Evolutionary conservation across 1,140 invertebrate genomes (phyloP).

Genomic region (Saccostrea glomerata): DNA sequence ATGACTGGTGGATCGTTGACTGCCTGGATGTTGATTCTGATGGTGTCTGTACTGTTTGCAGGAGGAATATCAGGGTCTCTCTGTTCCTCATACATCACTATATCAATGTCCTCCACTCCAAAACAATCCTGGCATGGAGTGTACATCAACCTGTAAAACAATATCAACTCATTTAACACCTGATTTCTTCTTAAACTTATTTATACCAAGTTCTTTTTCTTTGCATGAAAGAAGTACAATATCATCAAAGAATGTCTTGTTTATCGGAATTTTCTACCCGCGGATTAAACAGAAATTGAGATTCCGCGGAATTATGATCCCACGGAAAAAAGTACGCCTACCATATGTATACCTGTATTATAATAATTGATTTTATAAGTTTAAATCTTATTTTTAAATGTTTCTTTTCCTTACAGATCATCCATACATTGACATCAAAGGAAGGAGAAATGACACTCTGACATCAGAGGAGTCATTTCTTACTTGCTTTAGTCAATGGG

Average conservation of each 20-base stretch:
- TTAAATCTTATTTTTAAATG: too few relatives aligned
- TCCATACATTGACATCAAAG: slow-evolving; percentile 36
- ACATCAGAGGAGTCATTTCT: background rate
- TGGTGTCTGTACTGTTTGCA: background rate
- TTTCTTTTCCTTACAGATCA: slow-evolving; percentile 35
- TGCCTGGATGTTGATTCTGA: slow-evolving; percentile 44
- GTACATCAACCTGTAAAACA: slow-evolving; percentile 41
- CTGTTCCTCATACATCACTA: slow-evolving; percentile 43
- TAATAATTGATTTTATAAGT: too few relatives aligned
- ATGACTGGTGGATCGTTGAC: slow-evolving; percentile 50
- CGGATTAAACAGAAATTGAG: too few relatives aligned
- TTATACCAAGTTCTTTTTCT: background rate
- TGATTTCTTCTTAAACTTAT: too few relatives aligned
- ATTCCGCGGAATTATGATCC: too few relatives aligned
- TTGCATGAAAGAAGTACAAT: background rate
- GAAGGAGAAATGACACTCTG: slow-evolving; percentile 1
- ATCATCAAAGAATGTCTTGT: background rate
- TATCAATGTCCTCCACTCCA: slow-evolving; percentile 41
- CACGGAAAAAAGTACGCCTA: too few relatives aligned
- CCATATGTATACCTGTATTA: too few relatives aligned
- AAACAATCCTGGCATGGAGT: slow-evolving; percentile 54
- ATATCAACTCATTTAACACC: too few relatives aligned
- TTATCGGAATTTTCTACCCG: too few relatives aligned
- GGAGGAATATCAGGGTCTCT: slow-evolving; percentile 53
- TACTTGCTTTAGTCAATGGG: background rate